phyloP scores from a whole-genome alignment of 2,113 vertebrate genomes.

The Paracanthobrama guichenoti region DNA sequence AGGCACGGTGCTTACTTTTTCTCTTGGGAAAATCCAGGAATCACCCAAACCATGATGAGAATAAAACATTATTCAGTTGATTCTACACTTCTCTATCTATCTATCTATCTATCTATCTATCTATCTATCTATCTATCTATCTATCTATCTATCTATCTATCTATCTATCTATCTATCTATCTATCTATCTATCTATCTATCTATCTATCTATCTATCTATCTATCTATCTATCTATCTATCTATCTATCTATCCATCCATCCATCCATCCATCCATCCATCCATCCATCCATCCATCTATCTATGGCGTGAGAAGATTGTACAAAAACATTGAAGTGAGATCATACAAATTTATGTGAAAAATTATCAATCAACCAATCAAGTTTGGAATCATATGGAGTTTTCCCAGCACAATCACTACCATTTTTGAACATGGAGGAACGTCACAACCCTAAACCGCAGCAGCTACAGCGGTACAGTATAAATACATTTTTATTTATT shows the following conservation, averaged over 20 bases:
- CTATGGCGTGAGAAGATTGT: too few relatives aligned
- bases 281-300: background rate
- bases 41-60: background rate
- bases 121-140: background rate
- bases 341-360: too few relatives aligned
- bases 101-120: background rate
- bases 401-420: too few relatives aligned
- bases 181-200: background rate
- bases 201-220: background rate
- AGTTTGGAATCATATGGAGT: too few relatives aligned
- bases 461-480: too few relatives aligned
- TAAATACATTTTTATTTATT: too few relatives aligned
- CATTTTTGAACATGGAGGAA: too few relatives aligned
- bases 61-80: background rate
- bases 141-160: background rate
- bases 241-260: background rate
- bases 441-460: too few relatives aligned
- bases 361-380: too few relatives aligned
- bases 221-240: background rate
- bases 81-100: too few relatives aligned
- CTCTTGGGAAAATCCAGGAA: slow-evolving; percentile 64
- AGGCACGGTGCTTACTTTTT: slow-evolving; percentile 60
- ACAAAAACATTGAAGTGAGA: too few relatives aligned
- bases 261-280: background rate
- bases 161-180: background rate